Evolutionary conservation across 2,797 vertebrate species (phyloP).

Genomic region (Nasua narica): DNA sequence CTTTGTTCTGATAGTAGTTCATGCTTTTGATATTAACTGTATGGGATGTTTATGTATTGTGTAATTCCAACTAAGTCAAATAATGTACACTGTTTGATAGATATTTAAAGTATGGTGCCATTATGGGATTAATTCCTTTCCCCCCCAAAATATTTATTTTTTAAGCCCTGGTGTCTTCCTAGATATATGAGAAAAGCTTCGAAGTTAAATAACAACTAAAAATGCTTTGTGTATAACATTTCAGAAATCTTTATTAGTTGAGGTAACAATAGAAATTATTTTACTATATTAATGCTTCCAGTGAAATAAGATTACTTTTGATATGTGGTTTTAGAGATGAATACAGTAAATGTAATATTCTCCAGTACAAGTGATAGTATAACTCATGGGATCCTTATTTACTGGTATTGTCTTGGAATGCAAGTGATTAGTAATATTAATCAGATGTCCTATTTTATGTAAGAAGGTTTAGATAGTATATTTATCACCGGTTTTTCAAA

Average conservation of each 20-base stretch:
- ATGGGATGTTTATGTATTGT: background rate
- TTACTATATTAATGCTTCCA: slow-evolving; percentile 20
- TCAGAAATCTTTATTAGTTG: slow-evolving; percentile 20
- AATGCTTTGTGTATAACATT: slow-evolving; percentile 12
- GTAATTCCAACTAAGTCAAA: slow-evolving; percentile 26
- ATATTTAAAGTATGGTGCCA: slow-evolving; percentile 77
- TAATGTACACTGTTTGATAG: slow-evolving; percentile 48
- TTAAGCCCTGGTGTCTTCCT: background rate
- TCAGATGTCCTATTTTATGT: slow-evolving; percentile 25
- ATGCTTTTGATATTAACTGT: slow-evolving; percentile 8
- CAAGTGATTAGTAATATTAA: slow-evolving; percentile 32
- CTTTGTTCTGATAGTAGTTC: slow-evolving; percentile 7
- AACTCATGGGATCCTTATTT: background rate
- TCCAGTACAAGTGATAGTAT: background rate
- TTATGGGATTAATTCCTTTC: slow-evolving; percentile 46
- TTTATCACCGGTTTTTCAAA: slow-evolving; percentile 17
- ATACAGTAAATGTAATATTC: background rate
- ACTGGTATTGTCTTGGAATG: slow-evolving; percentile 26
- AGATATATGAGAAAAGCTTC: slow-evolving; percentile 18
- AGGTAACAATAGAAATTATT: slow-evolving; percentile 3
- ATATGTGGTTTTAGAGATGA: slow-evolving; percentile 23
- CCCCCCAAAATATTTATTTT: slow-evolving; percentile 19
- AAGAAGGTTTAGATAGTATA: slow-evolving; percentile 20
- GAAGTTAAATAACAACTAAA: slow-evolving; percentile 49
- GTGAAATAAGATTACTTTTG: slow-evolving; percentile 46